Evolutionary conservation across 2,113 vertebrate genomes (phyloP), one percentile per base, ranked within the genome.

Genomic region (Perognathus longimembris): DNA sequence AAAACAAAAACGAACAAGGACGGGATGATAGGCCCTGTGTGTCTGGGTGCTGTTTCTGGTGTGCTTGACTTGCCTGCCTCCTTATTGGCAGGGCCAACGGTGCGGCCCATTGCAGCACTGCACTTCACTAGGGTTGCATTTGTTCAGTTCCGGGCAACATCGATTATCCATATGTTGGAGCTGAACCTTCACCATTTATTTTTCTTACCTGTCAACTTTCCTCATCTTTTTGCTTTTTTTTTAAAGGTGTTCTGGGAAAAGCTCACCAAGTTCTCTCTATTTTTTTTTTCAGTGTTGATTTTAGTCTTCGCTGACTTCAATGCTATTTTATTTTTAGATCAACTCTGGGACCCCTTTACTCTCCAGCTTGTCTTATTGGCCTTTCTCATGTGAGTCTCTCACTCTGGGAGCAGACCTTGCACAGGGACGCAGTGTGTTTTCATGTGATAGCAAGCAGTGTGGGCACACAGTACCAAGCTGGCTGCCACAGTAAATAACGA

Each of bases 251-350:
- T 80, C 36, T 77, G 42, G 76, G 82, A 70, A 71, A 86, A 90
- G 22, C 28, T 71, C 21, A 40, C 63, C 24, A 28, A 28, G 2
- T 89, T 71, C 22, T 71, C 26, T 18, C 38, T 7, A 24, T 14
- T 67, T 54, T 45, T 34, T 45, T 34, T 40, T 61, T 3, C 6
- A 5, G 0, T 40, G 73, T 59, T 6, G 28, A 18, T 59, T 88
- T 86, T 69, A 70, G 30, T 79, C 34, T 81, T 81, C 4, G 18
- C 45, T 21, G 42, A 45, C 73, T 59, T 73, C 57, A 85, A 69
- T 71, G 32, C 40, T 45, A 3, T 63, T 92, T 90, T 66, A 36
- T 85, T 80, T 88, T 84, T 54, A 61, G 57, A 84, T 90, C 66
- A 34, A 22, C 66, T 42, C 32, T 4, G 12, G 30, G 20, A 66